These are phyloP conservation scores for Sphinx pinastri DNA, from an alignment of 2,888 invertebrate species.

Conservation along the genomic window DNA sequence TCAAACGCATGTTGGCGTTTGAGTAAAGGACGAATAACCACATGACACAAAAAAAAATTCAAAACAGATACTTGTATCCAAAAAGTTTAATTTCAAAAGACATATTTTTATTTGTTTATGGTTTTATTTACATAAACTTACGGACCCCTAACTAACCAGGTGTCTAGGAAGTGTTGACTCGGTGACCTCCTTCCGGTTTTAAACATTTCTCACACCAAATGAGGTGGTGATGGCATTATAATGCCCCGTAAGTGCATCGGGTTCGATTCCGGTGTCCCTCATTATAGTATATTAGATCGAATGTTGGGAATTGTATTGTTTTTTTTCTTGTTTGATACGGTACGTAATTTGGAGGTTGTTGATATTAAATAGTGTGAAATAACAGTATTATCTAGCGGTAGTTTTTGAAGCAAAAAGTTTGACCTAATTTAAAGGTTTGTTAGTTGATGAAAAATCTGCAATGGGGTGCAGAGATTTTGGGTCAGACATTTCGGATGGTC, in stretches of 20 bases:
- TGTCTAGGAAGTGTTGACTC: constrained; percentile 53
- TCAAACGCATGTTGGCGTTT: too few species aligned
- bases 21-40: too few species aligned
- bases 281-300: constrained; percentile 24
- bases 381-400: neutral
- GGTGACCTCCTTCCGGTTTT: constrained; percentile 59
- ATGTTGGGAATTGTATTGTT: constrained; percentile 21
- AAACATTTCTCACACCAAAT: constrained; percentile 49
- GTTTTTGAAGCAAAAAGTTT: too few species aligned
- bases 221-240: constrained; percentile 58
- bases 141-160: constrained; percentile 51
- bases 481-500: too few species aligned
- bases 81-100: neutral
- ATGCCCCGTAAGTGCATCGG: constrained; percentile 41
- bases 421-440: too few species aligned
- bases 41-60: too few species aligned
- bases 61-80: too few species aligned
- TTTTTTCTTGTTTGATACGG: constrained; percentile 5
- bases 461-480: too few species aligned
- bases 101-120: neutral
- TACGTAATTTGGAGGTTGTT: neutral
- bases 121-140: neutral
- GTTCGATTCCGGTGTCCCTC: constrained; percentile 22
- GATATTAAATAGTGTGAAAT: neutral
- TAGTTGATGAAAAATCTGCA: too few species aligned